Conservation (phyloP, 2,113 vertebrate genomes). For the Toxotes jaculatrix region DNA sequence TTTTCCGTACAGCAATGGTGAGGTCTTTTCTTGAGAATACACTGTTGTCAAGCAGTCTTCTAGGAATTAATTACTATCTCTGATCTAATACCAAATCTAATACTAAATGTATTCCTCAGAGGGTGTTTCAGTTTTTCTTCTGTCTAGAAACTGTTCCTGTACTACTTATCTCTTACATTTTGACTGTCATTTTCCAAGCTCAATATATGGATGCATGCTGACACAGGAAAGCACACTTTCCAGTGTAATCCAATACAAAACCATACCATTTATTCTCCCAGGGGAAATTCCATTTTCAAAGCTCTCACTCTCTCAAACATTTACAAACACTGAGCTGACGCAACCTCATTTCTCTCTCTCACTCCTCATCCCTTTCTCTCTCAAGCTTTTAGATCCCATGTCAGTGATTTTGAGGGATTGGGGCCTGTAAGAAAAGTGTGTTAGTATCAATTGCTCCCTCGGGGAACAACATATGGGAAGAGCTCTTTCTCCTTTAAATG, state of each 20-base stretch:
- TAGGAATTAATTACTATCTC: constrained; percentile 55
- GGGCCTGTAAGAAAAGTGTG: constrained; percentile 46
- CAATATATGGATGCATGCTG: constrained; percentile 10
- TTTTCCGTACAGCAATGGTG: constrained; percentile 66
- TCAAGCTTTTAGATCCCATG: constrained; percentile 56
- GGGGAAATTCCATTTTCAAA: constrained; percentile 55
- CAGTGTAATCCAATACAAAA: constrained; percentile 57
- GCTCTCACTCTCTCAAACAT: constrained; percentile 60
- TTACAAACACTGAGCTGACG: constrained; percentile 58
- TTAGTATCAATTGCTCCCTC: constrained; percentile 50
- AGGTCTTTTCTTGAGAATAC: constrained; percentile 68
- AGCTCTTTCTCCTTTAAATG: constrained; percentile 21
- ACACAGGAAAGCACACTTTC: constrained; percentile 19
- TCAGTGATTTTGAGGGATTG: constrained; percentile 28
- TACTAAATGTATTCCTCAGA: constrained; percentile 34
- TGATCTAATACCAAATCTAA: constrained; percentile 46
- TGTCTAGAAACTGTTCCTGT: constrained; percentile 21
- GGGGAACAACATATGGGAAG: constrained; percentile 40
- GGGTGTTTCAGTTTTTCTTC: constrained; percentile 30
- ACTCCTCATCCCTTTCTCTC: constrained; percentile 28
- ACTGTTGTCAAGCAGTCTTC: constrained; percentile 35
- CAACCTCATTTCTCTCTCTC: constrained; percentile 24
- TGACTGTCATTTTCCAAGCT: neutral
- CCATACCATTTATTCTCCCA: constrained; percentile 55
- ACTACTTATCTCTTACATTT: neutral